Percentiles rank a stretch among this genome's conserved stretches.
Conservation (phyloP, 2,113 vertebrate genomes). For the Acinonyx jubatus region DNA sequence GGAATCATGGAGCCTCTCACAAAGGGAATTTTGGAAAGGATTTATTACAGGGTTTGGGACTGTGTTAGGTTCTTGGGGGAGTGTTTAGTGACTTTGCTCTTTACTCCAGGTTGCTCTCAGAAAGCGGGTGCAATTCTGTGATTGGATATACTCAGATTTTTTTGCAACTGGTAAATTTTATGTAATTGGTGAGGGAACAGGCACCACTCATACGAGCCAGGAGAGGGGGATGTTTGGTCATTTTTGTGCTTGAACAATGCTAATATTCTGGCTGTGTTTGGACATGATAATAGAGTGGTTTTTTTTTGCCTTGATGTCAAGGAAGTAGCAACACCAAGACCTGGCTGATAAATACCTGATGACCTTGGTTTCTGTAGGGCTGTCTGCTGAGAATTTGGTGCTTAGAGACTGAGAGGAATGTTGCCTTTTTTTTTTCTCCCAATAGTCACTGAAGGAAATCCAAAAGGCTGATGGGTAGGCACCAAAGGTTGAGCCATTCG, state of each 20-base stretch:
- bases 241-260: neutral
- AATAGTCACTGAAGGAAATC: neutral
- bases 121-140: neutral
- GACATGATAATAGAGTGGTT: neutral
- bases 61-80: neutral
- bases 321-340: neutral
- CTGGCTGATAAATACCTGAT: neutral
- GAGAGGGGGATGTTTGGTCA: neutral
- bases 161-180: neutral
- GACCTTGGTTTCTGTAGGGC: neutral
- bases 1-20: neutral
- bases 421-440: neutral
- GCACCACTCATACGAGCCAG: neutral
- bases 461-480: neutral
- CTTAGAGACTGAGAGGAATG: neutral
- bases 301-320: neutral
- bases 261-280: neutral
- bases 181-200: neutral
- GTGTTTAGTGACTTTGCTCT: neutral
- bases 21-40: neutral
- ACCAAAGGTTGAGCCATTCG: neutral
- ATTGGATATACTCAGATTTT: neutral
- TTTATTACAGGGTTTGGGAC: neutral
- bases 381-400: neutral
- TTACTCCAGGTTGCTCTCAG: neutral